These are phyloP conservation scores for Agonopterix heracliana DNA, from an alignment of 2,888 invertebrate species.

Conservation along the genomic window DNA sequence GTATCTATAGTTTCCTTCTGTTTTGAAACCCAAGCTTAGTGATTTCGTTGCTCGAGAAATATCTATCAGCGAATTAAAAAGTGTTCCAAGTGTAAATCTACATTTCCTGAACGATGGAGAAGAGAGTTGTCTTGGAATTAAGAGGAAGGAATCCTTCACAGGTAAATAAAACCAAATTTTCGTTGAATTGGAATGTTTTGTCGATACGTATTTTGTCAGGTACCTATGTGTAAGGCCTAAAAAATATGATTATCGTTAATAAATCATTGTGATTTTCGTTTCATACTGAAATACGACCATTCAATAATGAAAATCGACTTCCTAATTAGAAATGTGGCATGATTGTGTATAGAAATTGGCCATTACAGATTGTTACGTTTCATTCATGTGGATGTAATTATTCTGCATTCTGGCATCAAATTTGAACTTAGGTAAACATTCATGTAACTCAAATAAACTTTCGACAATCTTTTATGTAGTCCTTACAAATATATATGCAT, in stretches of 20 bases:
- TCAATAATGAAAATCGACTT: constrained; percentile 27
- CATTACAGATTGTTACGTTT: constrained; percentile 72
- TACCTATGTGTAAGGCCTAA: constrained; percentile 42
- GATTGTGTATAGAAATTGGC: constrained; percentile 65
- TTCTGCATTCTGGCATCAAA: constrained; percentile 23
- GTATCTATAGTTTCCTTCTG: constrained; percentile 76
- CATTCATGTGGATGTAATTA: constrained; percentile 60
- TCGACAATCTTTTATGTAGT: neutral
- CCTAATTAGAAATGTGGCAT: constrained; percentile 59
- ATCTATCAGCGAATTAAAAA: constrained; percentile 42
- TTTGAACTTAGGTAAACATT: constrained; percentile 16
- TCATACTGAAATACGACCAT: constrained; percentile 10
- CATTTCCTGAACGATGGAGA: constrained; percentile 83
- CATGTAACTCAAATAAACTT: constrained; percentile 8
- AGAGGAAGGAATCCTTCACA: constrained; percentile 92
- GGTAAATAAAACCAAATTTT: constrained; percentile 79
- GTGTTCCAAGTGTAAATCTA: constrained; percentile 48
- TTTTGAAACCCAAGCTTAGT: constrained; percentile 77
- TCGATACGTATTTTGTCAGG: constrained; percentile 71
- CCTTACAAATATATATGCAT: constrained; percentile 11
- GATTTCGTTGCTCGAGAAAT: constrained; percentile 63
- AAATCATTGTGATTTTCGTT: constrained; percentile 19
- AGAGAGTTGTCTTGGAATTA: constrained; percentile 95
- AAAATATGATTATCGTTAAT: constrained; percentile 27
- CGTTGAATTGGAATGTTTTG: constrained; percentile 70